A percentile compares a stretch with the other conserved stretches of the same genome.
Evolutionary conservation across 35 echinoderm and acorn worm species (phyloP).

Genomic region (Lytechinus pictus): DNA sequence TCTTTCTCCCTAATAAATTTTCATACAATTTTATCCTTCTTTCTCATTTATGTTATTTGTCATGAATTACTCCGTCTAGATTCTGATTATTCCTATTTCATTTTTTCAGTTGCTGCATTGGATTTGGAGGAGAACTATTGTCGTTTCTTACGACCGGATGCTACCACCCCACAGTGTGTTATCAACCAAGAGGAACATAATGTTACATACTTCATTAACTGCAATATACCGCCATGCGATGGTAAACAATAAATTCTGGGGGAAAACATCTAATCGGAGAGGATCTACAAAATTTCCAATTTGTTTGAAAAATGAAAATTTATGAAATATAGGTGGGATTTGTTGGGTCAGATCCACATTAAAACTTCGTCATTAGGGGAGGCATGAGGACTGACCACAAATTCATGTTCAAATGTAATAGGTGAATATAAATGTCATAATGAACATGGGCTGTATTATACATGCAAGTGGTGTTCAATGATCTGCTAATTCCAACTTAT

Average conservation of each 20-base stretch:
- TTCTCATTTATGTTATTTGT: background rate
- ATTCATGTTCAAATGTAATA: too few relatives aligned
- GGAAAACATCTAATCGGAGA: background rate
- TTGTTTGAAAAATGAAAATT: too few relatives aligned
- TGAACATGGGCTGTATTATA: too few relatives aligned
- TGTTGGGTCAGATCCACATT: background rate
- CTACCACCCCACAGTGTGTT: slow-evolving; percentile 50
- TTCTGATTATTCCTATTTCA: background rate
- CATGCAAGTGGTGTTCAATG: too few relatives aligned
- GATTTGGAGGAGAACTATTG: slow-evolving; percentile 61
- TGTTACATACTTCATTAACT: slow-evolving; percentile 42
- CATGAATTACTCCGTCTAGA: too few relatives aligned
- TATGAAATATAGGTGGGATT: background rate
- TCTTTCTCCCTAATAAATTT: too few relatives aligned
- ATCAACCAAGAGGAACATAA: slow-evolving; percentile 39
- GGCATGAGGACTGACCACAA: background rate
- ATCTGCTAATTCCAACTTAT: too few relatives aligned
- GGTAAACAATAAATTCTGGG: slow-evolving; percentile 17
- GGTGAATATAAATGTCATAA: too few relatives aligned
- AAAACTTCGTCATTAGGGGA: background rate
- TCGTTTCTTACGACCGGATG: slow-evolving; percentile 35
- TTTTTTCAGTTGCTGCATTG: slow-evolving; percentile 6
- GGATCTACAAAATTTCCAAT: too few relatives aligned
- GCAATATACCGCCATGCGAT: slow-evolving; percentile 57
- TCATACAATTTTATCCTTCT: background rate